Evolutionary conservation across 2,888 invertebrate genomes (phyloP), one percentile per base, ranked within the genome.

Genomic region (Synergus laeviventris): DNA sequence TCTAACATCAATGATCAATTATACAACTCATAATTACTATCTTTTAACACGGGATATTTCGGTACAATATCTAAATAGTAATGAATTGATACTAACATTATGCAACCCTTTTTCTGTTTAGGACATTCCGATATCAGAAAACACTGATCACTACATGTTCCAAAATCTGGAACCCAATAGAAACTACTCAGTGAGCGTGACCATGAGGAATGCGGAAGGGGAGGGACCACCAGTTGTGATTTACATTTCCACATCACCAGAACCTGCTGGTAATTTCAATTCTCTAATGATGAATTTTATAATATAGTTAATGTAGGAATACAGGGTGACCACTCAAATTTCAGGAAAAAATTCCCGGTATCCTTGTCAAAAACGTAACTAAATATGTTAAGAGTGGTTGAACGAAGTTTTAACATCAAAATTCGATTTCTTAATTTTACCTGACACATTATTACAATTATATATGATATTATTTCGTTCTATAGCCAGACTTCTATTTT

Each of bases 141-240:
- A 94, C 84, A 87, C 88, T 31, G 87, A 88, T 81, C 95, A 94
- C 90, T 96, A 96, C 90, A 95, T 96, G 93, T 95, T 96, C 85
- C 94, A 94, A 91, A 94, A 95, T 87, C 91, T 97, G 81, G 91
- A 93, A 74, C 94, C 96, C 0, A 93, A 93, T 36, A 93, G 94
- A 31, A 95, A 95, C 86, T 97, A 97, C 88, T 94, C 94, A 8
- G 93, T 97, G n/a, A 94, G 94, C 16, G 93, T 97, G 31, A 93
- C 95, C 2, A 96, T 97, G 94, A 92, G 95, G 81, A 97, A 97
- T 87, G 93, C 93, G 1, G 94, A 94, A 42, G 97, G 97, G 2
- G 94, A 95, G 85, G 97, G 97, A 2, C 97, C 97, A 0, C 91
- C 93, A 7, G 94, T 94, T 0, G 91, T 91, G 74, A 93, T 93